Conservation (phyloP, 1,140 invertebrate genomes). For the Panonychus citri region DNA sequence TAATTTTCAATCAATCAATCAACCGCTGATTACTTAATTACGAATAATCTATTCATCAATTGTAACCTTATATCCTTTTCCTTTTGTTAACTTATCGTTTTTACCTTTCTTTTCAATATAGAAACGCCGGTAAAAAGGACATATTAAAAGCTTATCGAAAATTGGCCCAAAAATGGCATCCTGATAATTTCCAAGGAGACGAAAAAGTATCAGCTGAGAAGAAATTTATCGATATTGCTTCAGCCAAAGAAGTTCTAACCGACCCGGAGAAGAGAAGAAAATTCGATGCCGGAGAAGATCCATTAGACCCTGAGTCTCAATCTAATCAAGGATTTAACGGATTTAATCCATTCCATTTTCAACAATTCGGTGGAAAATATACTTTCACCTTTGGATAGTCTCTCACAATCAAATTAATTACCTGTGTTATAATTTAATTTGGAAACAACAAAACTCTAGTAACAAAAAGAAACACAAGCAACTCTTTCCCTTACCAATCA, state of each 20-base stretch:
- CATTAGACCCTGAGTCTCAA: conserved; percentile 43
- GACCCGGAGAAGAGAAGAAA: conserved; percentile 67
- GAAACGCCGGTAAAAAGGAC: conserved; percentile 64
- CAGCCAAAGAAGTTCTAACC: conserved; percentile 82
- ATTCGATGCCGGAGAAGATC: conserved; percentile 87
- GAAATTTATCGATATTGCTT: conserved; percentile 95
- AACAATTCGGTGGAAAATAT: neutral
- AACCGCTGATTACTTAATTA: conserved; percentile 16
- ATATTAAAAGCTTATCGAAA: conserved; percentile 91
- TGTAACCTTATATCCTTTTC: too few species aligned
- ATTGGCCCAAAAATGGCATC: conserved; percentile 94
- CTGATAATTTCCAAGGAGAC: conserved; percentile 76
- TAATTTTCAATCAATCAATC: conserved; percentile 19
- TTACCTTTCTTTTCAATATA: neutral
- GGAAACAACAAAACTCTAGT: too few species aligned
- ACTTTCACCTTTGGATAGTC: neutral
- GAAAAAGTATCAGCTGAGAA: conserved; percentile 81
- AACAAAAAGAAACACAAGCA: too few species aligned
- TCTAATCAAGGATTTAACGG: neutral
- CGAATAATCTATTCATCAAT: neutral
- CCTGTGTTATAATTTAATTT: too few species aligned
- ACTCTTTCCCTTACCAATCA: too few species aligned
- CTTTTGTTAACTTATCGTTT: too few species aligned
- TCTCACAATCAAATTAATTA: too few species aligned
- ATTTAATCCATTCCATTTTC: neutral